Base-by-base conservation (phyloP, 2,113 vertebrate genomes). In the Carassius gibelio region DNA sequence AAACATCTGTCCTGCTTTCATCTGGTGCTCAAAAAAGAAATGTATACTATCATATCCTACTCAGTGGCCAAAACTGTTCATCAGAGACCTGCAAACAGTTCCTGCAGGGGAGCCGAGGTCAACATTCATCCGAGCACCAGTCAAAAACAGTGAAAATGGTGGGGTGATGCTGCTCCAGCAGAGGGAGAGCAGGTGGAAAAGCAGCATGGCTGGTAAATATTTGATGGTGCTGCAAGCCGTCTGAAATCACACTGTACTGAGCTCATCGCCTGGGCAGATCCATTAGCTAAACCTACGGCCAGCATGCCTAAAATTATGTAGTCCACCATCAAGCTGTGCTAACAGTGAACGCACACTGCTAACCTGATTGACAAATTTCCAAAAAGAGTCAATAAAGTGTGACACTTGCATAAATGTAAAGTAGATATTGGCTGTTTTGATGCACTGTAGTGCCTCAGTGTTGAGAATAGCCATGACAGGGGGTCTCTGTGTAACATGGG, bases 381-480 rank as follows among this genome's bases (percentile, higher is more conserved):
- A 57, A 62, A 81, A 48, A 30, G 30, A 69, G 61, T 34, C 59
- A 23, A 80, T 68, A 64, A 45, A 85, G 6, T 48, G 69, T 78
- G n/a, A 36, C 84, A 68, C 62, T 19, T 21, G 30, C 15, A 57
- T 4, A 13, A 36, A 76, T 50, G 77, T 38, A 30, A 66, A 64
- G 13, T 21, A 50, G 64, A 79, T 57, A 48, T 82, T 36, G 50
- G 78, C 23, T 64, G 78, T 77, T 83, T 83, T 72, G 13, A 85
- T 85, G 66, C 80, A 85, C 84, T 85, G 80, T 83, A 81, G 66
- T 52, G 84, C 45, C 61, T 83, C 26, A 83, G 77, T 81, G 78
- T n/a, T 26, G 30, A 87, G 77, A 87, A 81, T 34, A 69, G 66
- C 19, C 10, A n/a, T 66, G 61, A 88, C 83, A 84, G 75, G 84